Conservation (phyloP, 2,888 invertebrate species). For the Ellobium chinense region DNA sequence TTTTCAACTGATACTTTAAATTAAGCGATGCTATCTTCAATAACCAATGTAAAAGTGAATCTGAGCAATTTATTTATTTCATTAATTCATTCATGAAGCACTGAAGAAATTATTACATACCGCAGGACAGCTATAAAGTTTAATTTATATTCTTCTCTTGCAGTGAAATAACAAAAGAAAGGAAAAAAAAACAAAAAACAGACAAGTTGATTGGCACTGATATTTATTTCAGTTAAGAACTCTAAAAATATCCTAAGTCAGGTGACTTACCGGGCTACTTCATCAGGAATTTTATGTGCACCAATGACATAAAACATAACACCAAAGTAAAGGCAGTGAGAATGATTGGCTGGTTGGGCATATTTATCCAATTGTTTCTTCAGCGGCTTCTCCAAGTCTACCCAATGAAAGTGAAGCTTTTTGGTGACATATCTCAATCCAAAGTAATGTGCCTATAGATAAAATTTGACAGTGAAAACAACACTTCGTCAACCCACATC, state of each 20-base stretch:
- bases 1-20: no score
- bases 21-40: no score
- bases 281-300: slow-evolving; percentile 92
- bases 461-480: no score
- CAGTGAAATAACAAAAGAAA: not conserved
- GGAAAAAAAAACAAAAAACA: no score
- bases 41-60: no score
- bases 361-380: slow-evolving; percentile 97
- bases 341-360: slow-evolving; percentile 84
- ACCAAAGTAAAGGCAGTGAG: slow-evolving; percentile 87
- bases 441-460: slow-evolving; percentile 89
- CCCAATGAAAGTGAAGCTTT: slow-evolving; percentile 86
- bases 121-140: no score
- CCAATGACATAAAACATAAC: slow-evolving; percentile 97
- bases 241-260: no score
- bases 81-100: no score
- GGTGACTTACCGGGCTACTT: slow-evolving; percentile 90
- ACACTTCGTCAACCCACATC: no score
- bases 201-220: not conserved
- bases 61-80: no score
- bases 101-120: not conserved
- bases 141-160: no score
- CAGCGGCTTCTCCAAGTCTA: slow-evolving; percentile 94
- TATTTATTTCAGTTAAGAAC: no score
- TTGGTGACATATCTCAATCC: slow-evolving; percentile 91